Percentiles rank a stretch among this genome's conserved stretches.
Evolutionary conservation across 2,888 invertebrate species (phyloP).

Genomic region (Miltochrista miniata): DNA sequence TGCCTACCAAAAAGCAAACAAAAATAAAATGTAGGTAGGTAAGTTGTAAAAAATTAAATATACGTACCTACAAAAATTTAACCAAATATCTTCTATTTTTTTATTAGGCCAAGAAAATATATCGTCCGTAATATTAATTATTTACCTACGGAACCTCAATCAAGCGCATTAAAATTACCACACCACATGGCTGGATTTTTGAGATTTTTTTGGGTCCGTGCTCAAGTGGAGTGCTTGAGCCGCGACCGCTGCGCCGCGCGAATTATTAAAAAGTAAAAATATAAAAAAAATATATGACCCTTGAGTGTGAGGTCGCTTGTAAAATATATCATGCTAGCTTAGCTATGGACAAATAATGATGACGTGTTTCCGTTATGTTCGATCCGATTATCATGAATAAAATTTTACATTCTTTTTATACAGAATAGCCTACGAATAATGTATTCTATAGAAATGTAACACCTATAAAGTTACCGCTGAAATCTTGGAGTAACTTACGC

Average conservation of each 20-base stretch:
- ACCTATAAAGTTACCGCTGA: no score
- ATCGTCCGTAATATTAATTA: no score
- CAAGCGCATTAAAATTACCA: slow-evolving; percentile 51
- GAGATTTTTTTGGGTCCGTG: slow-evolving; percentile 77
- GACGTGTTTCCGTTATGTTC: background rate
- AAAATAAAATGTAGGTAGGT: no score
- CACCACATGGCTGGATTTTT: slow-evolving; percentile 74
- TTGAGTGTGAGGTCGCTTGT: slow-evolving; percentile 59
- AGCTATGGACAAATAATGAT: slow-evolving; percentile 47
- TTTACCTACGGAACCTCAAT: slow-evolving; percentile 57
- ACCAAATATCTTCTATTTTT: background rate
- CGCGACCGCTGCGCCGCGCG: slow-evolving; percentile 68
- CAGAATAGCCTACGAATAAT: no score
- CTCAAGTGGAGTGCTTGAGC: slow-evolving; percentile 68
- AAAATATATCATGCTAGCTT: slow-evolving; percentile 57
- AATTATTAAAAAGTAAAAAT: slow-evolving; percentile 78
- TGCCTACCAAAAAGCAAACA: no score
- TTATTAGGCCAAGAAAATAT: no score
- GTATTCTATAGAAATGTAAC: no score
- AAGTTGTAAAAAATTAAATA: no score
- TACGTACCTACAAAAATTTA: background rate
- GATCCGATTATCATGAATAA: background rate
- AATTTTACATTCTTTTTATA: no score
- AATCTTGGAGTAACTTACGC: no score
- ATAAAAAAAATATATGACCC: slow-evolving; percentile 65